Evolutionary conservation across 2,797 vertebrate genomes (phyloP).

Genomic region (Periparus ater): DNA sequence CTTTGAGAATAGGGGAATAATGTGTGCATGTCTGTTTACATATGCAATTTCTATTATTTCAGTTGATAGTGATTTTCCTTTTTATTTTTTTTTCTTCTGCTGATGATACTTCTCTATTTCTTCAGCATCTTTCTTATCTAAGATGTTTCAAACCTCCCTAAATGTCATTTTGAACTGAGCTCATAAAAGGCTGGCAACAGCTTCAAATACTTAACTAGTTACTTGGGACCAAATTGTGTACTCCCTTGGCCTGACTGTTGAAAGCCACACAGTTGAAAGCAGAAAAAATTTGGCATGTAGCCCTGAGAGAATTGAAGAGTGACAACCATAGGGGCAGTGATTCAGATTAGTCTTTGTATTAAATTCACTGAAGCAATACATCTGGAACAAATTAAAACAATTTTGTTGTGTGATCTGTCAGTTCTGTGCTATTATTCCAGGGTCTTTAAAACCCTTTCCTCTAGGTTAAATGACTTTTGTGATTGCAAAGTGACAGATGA

Average conservation of each 20-base stretch:
- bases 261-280: not conserved
- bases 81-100: too few species aligned
- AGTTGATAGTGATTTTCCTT: not conserved
- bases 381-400: not conserved
- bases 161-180: not conserved
- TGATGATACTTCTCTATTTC: not conserved
- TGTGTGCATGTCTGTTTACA: not conserved
- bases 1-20: not conserved
- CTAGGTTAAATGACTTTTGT: not conserved
- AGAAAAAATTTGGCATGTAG: not conserved
- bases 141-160: not conserved
- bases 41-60: not conserved
- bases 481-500: not conserved
- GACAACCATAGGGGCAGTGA: not conserved
- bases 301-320: not conserved
- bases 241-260: not conserved
- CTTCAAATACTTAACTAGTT: constrained; percentile 25
- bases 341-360: constrained; percentile 1
- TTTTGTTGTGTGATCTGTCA: not conserved
- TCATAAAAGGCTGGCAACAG: not conserved
- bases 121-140: not conserved
- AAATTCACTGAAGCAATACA: not conserved
- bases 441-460: not conserved
- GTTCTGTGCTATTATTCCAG: not conserved
- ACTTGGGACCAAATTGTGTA: not conserved